These are phyloP conservation scores for Orcinus orca DNA, from an alignment of 2,113 vertebrate genomes.

Conservation along the genomic window DNA sequence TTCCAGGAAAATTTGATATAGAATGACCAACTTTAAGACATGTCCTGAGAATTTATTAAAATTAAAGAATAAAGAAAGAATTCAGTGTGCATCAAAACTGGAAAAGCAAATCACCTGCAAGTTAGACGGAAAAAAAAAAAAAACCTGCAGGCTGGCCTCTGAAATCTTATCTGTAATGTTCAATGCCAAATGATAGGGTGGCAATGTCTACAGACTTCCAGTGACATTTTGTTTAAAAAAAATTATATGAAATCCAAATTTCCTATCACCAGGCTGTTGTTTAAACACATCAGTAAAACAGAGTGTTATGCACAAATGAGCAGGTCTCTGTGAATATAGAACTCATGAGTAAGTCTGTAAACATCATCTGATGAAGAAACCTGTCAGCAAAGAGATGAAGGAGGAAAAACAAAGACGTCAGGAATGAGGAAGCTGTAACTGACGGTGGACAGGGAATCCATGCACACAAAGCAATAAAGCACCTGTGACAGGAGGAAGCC, in stretches of 20 bases:
- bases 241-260: neutral
- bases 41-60: neutral
- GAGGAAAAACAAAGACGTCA: neutral
- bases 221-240: neutral
- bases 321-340: neutral
- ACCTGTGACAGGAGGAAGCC: neutral
- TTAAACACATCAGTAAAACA: neutral
- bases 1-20: neutral
- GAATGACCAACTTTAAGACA: neutral
- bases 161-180: neutral
- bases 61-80: neutral
- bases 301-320: neutral
- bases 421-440: neutral
- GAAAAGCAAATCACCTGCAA: neutral
- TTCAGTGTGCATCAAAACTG: neutral
- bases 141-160: neutral
- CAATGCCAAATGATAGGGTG: neutral
- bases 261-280: neutral
- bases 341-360: neutral
- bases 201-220: neutral
- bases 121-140: neutral
- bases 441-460: neutral
- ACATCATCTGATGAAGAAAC: neutral
- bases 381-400: neutral
- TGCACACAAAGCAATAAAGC: neutral